Percentiles rank a stretch among this genome's conserved stretches.
Conservation (phyloP, 2,888 invertebrate species). For the Sminthurinus aureus region DNA sequence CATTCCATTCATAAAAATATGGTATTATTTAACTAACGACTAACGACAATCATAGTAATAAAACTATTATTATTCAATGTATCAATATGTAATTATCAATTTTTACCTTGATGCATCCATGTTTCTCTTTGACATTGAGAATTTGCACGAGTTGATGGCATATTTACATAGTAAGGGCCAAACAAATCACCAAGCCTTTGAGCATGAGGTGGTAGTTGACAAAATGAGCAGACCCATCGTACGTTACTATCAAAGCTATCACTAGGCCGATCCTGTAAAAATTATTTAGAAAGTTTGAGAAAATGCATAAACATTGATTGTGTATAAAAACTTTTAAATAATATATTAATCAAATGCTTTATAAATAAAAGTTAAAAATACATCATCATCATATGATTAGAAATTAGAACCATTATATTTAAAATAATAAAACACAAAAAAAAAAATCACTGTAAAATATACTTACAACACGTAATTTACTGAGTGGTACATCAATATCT, state of each 20-base stretch:
- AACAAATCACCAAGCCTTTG: conserved; percentile 58
- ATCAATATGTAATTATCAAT: background rate
- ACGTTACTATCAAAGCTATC: conserved; percentile 50
- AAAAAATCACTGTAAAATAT: background rate
- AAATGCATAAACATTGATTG: background rate
- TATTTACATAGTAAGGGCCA: conserved; percentile 56
- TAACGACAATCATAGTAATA: too few relatives aligned
- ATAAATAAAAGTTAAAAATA: too few relatives aligned
- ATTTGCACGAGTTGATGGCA: background rate
- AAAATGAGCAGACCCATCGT: conserved; percentile 57
- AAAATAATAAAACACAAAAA: background rate
- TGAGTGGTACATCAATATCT: conserved; percentile 47
- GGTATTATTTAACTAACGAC: too few relatives aligned
- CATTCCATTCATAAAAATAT: conserved; percentile 2
- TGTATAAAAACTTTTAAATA: too few relatives aligned
- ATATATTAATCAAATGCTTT: too few relatives aligned
- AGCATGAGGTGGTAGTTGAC: conserved; percentile 51
- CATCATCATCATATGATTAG: background rate
- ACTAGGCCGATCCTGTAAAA: conserved; percentile 25
- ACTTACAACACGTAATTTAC: conserved; percentile 29
- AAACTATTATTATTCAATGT: too few relatives aligned
- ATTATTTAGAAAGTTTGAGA: background rate
- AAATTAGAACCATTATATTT: background rate
- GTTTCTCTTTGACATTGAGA: conserved; percentile 47
- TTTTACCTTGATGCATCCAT: conserved; percentile 58